phyloP scores from a whole-genome alignment of 2,888 invertebrate genomes.

The Torymus tubicola region DNA sequence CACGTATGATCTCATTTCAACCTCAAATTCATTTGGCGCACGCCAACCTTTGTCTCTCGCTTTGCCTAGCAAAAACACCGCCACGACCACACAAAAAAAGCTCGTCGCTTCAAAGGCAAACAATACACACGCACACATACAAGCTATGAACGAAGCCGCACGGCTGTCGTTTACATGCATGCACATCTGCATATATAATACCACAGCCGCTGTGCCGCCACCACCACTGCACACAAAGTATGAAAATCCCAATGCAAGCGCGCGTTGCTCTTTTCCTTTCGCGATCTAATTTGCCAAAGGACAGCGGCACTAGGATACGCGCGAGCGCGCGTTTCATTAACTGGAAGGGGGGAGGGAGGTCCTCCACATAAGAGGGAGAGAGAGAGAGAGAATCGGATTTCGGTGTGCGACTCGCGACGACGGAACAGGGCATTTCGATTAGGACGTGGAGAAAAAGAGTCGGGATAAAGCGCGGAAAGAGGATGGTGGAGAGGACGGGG shows the following conservation, averaged over 20 bases:
- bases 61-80: background rate
- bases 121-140: too few species aligned
- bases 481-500: background rate
- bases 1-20: too few species aligned
- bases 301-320: background rate
- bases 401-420: constrained; percentile 22
- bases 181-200: too few species aligned
- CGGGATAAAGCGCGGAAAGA: background rate
- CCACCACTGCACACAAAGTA: too few species aligned
- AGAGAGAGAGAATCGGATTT: constrained; percentile 45
- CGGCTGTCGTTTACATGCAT: too few species aligned
- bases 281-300: constrained; percentile 17
- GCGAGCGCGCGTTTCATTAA: constrained; percentile 36
- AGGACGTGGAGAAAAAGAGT: constrained; percentile 51
- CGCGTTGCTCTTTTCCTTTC: background rate
- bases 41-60: background rate
- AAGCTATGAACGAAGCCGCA: too few species aligned
- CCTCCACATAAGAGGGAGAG: too few species aligned
- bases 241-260: too few species aligned
- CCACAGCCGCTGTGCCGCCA: too few species aligned
- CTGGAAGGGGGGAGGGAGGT: background rate
- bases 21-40: too few species aligned
- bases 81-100: too few species aligned
- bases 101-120: too few species aligned
- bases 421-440: constrained; percentile 69